Conservation (phyloP, 2,797 vertebrate genomes). For the Periophthalmus magnuspinnatus region DNA sequence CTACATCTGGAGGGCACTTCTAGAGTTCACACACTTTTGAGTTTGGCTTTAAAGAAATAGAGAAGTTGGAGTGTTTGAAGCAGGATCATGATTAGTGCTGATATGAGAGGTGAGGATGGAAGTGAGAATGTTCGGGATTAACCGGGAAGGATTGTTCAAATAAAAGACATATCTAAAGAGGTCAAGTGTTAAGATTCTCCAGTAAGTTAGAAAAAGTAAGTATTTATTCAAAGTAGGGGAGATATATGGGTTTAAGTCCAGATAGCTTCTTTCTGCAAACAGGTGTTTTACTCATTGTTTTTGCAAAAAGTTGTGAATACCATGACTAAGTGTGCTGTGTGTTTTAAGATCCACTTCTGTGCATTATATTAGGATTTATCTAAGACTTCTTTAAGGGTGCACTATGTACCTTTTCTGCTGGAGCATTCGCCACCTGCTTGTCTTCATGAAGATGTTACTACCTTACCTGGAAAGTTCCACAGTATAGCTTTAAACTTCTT, state of each 20-base stretch:
- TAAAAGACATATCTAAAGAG: constrained; percentile 32
- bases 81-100: constrained; percentile 59
- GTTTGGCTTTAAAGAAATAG: constrained; percentile 64
- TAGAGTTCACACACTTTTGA: constrained; percentile 68
- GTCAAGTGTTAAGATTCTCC: constrained; percentile 57
- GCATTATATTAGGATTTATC: too few relatives aligned
- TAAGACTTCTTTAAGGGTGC: background rate
- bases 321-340: too few relatives aligned
- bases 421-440: background rate
- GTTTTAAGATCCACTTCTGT: too few relatives aligned
- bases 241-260: background rate
- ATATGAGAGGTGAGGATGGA: constrained; percentile 26
- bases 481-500: too few relatives aligned
- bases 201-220: constrained; percentile 12
- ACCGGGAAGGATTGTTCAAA: constrained; percentile 30
- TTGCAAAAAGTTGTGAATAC: background rate
- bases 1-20: constrained; percentile 55
- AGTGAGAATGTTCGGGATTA: constrained; percentile 27
- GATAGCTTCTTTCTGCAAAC: background rate
- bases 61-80: constrained; percentile 61
- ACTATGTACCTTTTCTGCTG: background rate
- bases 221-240: constrained; percentile 1
- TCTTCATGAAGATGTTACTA: background rate
- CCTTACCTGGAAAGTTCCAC: too few relatives aligned
- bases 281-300: background rate